Conservation (phyloP, 2,888 invertebrate species). For the Drosophila tanythrix region DNA sequence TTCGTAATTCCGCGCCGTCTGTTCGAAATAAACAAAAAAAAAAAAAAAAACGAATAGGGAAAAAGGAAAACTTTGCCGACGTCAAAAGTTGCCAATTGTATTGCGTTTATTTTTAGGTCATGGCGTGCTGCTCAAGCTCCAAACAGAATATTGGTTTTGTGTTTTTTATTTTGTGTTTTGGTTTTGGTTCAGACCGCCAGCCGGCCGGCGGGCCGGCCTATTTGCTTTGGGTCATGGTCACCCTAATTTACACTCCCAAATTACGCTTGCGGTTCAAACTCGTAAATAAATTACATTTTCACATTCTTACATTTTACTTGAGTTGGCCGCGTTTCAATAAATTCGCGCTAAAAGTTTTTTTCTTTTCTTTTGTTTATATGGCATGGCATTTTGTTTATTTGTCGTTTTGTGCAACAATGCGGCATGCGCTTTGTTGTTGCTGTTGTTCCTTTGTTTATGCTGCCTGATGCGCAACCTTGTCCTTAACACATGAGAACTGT, state of each 20-base stretch:
- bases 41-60: not conserved
- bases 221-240: conserved; percentile 43
- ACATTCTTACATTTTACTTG: conserved; percentile 17
- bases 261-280: conserved; percentile 33
- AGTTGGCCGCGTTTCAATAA: conserved; percentile 57
- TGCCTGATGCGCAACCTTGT: conserved; percentile 60
- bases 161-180: conserved; percentile 32
- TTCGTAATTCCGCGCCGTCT: conserved; percentile 73
- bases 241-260: conserved; percentile 18
- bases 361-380: conserved; percentile 48
- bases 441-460: conserved; percentile 24
- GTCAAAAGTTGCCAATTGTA: conserved; percentile 59
- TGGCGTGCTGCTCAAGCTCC: conserved; percentile 64
- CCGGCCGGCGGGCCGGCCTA: not conserved
- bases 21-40: conserved; percentile 34
- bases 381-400: conserved; percentile 65
- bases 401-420: conserved; percentile 61
- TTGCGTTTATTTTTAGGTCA: conserved; percentile 72
- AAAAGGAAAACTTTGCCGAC: conserved; percentile 53
- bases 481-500: conserved; percentile 70
- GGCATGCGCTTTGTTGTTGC: conserved; percentile 53
- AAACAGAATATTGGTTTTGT: conserved; percentile 1
- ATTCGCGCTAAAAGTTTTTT: conserved; percentile 16
- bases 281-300: conserved; percentile 26
- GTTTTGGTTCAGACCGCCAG: conserved; percentile 26